A percentile compares a stretch with the other conserved stretches of the same genome.
Evolutionary conservation across 2,797 vertebrate species (phyloP).

Genomic region (Caiman crocodilus): DNA sequence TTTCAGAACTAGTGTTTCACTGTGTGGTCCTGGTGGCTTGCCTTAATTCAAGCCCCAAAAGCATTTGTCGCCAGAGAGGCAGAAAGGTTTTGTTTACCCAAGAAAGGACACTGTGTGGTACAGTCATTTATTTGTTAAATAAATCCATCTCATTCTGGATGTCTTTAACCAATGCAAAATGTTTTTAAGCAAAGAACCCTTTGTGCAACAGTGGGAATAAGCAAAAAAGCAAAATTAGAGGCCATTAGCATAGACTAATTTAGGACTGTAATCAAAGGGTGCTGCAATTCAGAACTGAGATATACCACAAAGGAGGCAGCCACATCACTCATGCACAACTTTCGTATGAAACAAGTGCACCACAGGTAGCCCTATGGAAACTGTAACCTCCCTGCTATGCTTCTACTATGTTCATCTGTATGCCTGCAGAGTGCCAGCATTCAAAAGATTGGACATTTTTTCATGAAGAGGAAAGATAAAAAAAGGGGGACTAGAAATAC

Average conservation of each 20-base stretch:
- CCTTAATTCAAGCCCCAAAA: neutral
- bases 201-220: conserved; percentile 32
- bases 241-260: neutral
- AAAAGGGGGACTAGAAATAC: neutral
- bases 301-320: neutral
- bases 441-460: neutral
- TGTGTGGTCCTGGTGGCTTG: neutral
- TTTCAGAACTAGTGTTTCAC: neutral
- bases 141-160: neutral
- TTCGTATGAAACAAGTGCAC: neutral
- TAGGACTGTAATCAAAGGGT: neutral
- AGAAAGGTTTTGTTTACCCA: neutral
- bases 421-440: neutral
- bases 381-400: neutral
- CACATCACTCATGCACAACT: neutral
- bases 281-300: neutral
- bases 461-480: neutral
- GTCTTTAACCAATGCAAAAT: conserved; percentile 14
- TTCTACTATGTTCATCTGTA: neutral
- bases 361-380: neutral
- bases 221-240: conserved; percentile 8
- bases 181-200: neutral
- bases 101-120: neutral
- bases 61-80: neutral
- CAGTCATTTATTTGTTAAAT: neutral